phyloP scores from a whole-genome alignment of 35 echinoderm and acorn worm genomes.

The Holothuria glaberrima region DNA sequence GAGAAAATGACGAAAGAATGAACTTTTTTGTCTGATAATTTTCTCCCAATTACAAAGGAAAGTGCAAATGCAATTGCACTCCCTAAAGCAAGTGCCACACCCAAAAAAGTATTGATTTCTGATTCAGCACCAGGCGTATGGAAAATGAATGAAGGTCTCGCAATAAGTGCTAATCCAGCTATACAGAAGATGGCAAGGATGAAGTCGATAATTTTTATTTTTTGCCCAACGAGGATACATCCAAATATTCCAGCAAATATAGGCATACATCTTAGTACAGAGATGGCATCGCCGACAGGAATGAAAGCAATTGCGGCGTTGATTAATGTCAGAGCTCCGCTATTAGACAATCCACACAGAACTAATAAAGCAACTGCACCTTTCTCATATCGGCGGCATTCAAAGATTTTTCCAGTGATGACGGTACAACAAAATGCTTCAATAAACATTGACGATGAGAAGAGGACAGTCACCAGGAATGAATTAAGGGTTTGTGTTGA shows the following conservation, averaged over 20 bases:
- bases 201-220: neutral
- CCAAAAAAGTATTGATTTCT: neutral
- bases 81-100: neutral
- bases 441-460: neutral
- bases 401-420: neutral
- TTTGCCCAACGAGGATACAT: constrained; percentile 18
- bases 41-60: neutral
- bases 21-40: constrained; percentile 1
- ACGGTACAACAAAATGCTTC: neutral
- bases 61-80: constrained; percentile 25
- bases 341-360: neutral
- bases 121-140: neutral
- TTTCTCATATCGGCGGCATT: neutral
- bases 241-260: constrained; percentile 35
- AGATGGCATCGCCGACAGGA: constrained; percentile 25
- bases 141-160: constrained; percentile 35
- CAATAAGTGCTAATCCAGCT: constrained; percentile 20
- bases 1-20: neutral
- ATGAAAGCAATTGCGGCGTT: constrained; percentile 7
- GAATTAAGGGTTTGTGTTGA: neutral
- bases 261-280: neutral
- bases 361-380: neutral
- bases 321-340: constrained; percentile 8
- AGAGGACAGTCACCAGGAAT: neutral
- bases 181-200: constrained; percentile 12